Base-by-base conservation (phyloP, 2,888 invertebrate genomes). In the Pegoplata infirma region DNA sequence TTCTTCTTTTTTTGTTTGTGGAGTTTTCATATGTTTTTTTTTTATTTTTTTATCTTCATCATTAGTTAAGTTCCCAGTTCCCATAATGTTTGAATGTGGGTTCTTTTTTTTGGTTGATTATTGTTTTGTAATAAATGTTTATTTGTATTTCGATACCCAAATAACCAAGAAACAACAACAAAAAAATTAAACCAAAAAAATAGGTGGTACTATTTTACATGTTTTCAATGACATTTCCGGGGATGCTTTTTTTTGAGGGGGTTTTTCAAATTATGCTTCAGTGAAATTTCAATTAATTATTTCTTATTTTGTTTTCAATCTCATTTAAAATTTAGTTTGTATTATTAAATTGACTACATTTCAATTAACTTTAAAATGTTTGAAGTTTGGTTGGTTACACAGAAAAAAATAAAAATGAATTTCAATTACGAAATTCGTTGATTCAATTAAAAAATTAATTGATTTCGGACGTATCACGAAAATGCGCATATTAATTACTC, bases 161-260 rank as follows among this genome's bases (percentile, higher is more conserved):
- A 44, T 16, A 56, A 25, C 23, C 28, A 17, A 28, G n/a, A 12
- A 46, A n/a, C n/a, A n/a, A n/a, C n/a, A 16, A 36, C 7, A 23
- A 14, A 21, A 53, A 56, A n/a, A n/a, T n/a, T n/a, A n/a, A n/a
- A n/a, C n/a, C n/a, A n/a, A n/a, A n/a, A 68, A 74, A 79, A 55
- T 61, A 72, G 79, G 79, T 79, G 79, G 75, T 47, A 67, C 79
- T 47, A 64, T 74, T 74, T 74, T 78, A 68, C 75, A 71, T 71
- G 71, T 61, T 71, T 46, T 36, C 71, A 66, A 7, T 79, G 71
- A 75, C 79, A 75, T 79, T 75, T 79, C 79, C 79, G 75, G 79
- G 49, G 63, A 51, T 53, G 51, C 58, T 25, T 28, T 7, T 63
- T 55, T 71, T n/a, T n/a, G n/a, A n/a, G n/a, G n/a, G n/a, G n/a